Evolutionary conservation across 1,140 invertebrate species (phyloP), one percentile per base, ranked within the genome.

Genomic region (Panagrolaimus sp.): DNA sequence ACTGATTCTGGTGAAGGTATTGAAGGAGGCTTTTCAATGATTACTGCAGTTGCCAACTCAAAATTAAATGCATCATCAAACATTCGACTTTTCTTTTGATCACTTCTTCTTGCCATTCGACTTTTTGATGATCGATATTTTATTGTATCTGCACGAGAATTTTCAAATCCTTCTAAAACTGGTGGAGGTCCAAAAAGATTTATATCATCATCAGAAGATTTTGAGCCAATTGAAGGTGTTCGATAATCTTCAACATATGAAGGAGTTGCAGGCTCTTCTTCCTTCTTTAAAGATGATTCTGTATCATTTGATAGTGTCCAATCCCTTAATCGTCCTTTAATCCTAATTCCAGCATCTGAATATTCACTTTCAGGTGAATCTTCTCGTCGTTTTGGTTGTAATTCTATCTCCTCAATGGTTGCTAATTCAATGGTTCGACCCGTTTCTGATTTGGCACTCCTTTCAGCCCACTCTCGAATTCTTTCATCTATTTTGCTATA

Each of bases 381-480:
- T 12, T 12, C 15, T 58, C 17, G 52, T 58, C 21, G 15, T 58
- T n/a, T 21, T 21, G 52, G n/a, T 58, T 58, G 52, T 58, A 58
- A 21, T 12, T 28, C 21, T n/a, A 28, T 58, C 28, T 58, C 52
- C 17, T 58, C 52, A 58, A 58, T 58, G 10, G 52, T 58, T 58
- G 21, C 52, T 21, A 58, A 26, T 28, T 26, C 52, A 28, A 58
- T 58, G 15, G 52, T 26, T 21, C 17, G 14, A 12, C 38, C 43
- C 9, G 68, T 28, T 55, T 70, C 68, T 7, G 24, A 45, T 64
- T 44, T 46, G 0, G 69, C 69, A 62, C 58, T 71, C 43, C 58
- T 12, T 62, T 72, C 70, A 4, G 70, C 52, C 21, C 52, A 58
- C 17, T 58, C 28, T 21, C 28, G 52, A 26, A 58, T 58, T 26